These are phyloP conservation scores for Turnix velox DNA, from an alignment of 2,113 vertebrate genomes.

Conservation along the genomic window DNA sequence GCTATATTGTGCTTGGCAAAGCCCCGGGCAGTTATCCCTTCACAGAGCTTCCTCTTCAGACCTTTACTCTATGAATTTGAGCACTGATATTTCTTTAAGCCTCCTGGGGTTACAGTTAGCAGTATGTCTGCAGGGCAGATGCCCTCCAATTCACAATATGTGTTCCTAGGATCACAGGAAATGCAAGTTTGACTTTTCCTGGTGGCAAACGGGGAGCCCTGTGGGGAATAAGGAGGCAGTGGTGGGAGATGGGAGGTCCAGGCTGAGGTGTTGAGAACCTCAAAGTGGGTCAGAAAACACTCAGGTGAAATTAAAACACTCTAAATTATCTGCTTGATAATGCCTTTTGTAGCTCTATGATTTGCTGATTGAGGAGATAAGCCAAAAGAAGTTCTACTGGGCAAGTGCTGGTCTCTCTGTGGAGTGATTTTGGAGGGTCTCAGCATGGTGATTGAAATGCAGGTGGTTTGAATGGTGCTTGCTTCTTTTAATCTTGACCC, in stretches of 20 bases:
- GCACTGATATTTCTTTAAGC: conserved; percentile 69
- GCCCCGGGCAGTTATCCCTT: conserved; percentile 66
- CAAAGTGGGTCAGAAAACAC: neutral
- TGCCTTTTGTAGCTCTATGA: neutral
- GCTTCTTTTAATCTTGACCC: neutral
- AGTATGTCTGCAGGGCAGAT: conserved; percentile 61
- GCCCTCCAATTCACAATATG: conserved; percentile 28
- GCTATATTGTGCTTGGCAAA: conserved; percentile 71
- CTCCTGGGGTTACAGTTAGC: conserved; percentile 62
- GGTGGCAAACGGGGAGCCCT: neutral
- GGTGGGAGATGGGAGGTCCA: neutral
- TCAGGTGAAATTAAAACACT: neutral
- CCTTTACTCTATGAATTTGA: conserved; percentile 67
- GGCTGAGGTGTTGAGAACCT: neutral
- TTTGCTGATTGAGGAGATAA: neutral
- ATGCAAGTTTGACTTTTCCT: conserved; percentile 10
- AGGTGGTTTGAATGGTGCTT: neutral
- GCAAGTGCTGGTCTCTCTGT: neutral
- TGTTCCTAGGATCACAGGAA: conserved; percentile 55
- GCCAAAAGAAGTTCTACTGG: neutral
- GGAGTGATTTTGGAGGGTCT: neutral
- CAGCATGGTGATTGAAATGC: accelerated
- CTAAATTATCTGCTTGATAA: neutral
- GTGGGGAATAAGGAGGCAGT: neutral
- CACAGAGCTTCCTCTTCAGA: conserved; percentile 63